Conservation (phyloP, 1,140 invertebrate species). For the Schmidtea mediterranea region DNA sequence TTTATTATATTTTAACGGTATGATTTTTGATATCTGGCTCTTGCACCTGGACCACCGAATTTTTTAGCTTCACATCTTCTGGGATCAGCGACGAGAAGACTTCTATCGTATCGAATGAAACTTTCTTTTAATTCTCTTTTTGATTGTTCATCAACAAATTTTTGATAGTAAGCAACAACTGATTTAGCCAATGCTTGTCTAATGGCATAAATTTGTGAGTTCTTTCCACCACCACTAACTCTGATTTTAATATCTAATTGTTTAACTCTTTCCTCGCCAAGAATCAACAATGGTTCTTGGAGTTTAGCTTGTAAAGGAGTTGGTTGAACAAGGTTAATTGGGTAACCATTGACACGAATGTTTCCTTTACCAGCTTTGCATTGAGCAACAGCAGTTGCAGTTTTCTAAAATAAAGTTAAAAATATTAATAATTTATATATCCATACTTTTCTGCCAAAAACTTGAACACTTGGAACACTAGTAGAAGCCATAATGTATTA, state of each 20-base stretch:
- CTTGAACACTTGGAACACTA: background rate
- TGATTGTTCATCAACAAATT: constrained; percentile 65
- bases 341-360: constrained; percentile 77
- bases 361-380: constrained; percentile 76
- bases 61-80: constrained; percentile 96
- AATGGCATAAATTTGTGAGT: constrained; percentile 85
- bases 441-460: constrained; percentile 2
- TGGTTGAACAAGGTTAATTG: constrained; percentile 72
- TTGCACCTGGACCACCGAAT: constrained; percentile 93
- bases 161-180: constrained; percentile 91
- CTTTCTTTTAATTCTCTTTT: constrained; percentile 98
- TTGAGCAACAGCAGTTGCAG: constrained; percentile 86
- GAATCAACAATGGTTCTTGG: constrained; percentile 72
- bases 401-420: constrained; percentile 44
- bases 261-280: constrained; percentile 74
- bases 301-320: constrained; percentile 68
- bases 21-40: constrained; percentile 89
- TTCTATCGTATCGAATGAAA: constrained; percentile 81
- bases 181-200: constrained; percentile 91
- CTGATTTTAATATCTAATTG: constrained; percentile 83
- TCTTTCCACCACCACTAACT: constrained; percentile 90
- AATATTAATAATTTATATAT: background rate
- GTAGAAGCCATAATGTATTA: too few relatives aligned
- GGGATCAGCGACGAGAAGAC: constrained; percentile 84
- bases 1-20: constrained; percentile 29